A percentile compares a stretch with the other conserved stretches of the same genome.
Conservation (phyloP, 1,140 invertebrate genomes). For the Lutraria rhynchaena region DNA sequence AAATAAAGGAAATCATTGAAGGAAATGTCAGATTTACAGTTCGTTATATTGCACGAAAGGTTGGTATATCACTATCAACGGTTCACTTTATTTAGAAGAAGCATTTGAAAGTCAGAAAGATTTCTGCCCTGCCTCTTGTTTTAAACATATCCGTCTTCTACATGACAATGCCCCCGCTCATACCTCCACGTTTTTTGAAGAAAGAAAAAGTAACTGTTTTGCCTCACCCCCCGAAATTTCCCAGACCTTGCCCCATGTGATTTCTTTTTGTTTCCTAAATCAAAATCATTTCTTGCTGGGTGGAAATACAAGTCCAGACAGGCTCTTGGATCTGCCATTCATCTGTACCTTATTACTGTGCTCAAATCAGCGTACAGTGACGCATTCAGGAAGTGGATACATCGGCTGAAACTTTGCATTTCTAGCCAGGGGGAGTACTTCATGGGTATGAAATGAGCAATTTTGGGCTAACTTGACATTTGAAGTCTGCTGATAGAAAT, state of each 20-base stretch:
- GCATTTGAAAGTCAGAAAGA: too few species aligned
- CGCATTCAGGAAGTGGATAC: constrained; percentile 20
- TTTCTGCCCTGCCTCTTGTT: too few species aligned
- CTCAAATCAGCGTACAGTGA: constrained; percentile 16
- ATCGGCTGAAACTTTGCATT: constrained; percentile 26
- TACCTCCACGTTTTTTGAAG: neutral
- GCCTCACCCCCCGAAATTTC: neutral
- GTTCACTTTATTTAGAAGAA: too few species aligned
- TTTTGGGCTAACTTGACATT: too few species aligned
- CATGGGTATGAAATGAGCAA: too few species aligned
- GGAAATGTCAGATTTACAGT: too few species aligned
- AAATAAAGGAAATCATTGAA: too few species aligned
- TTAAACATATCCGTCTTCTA: too few species aligned
- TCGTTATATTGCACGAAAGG: too few species aligned
- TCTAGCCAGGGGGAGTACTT: constrained; percentile 21
- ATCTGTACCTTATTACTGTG: constrained; percentile 20
- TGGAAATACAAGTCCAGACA: constrained; percentile 16
- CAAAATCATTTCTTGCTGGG: constrained; percentile 14
- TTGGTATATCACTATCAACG: too few species aligned
- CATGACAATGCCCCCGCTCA: constrained; percentile 2
- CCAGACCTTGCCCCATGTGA: constrained; percentile 21
- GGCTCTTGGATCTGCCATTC: constrained; percentile 25
- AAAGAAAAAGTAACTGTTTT: too few species aligned
- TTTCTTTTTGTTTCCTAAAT: constrained; percentile 8
- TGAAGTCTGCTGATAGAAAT: too few species aligned